Percentiles rank a stretch among this genome's conserved stretches.
Conservation (phyloP, 2,797 vertebrate species). For the Anabacerthia variegaticeps region DNA sequence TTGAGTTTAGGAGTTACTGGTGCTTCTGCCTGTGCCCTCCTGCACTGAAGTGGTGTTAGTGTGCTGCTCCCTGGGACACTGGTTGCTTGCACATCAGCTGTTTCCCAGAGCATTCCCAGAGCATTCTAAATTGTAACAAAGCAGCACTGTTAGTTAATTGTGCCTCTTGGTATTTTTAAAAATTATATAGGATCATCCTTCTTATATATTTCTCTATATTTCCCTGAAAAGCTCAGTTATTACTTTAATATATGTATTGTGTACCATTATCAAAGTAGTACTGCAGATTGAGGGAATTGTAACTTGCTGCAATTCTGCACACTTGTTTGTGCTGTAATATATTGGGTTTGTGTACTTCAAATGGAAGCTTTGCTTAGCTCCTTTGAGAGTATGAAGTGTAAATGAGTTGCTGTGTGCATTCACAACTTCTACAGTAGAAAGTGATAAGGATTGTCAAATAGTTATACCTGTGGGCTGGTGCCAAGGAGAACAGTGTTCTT, state of each 20-base stretch:
- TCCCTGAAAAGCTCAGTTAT: neutral
- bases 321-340: neutral
- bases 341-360: neutral
- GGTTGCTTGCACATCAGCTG: neutral
- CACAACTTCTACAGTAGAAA: constrained; percentile 1
- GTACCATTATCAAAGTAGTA: neutral
- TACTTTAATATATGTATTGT: neutral
- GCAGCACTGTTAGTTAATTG: neutral
- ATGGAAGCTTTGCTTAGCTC: neutral
- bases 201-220: neutral
- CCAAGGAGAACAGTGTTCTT: neutral
- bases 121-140: neutral
- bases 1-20: neutral
- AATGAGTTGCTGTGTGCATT: neutral
- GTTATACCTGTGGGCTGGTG: neutral
- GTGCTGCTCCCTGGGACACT: neutral
- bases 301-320: neutral
- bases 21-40: neutral
- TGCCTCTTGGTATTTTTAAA: neutral
- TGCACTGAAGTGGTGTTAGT: neutral
- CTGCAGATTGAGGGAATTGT: neutral
- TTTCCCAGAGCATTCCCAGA: neutral
- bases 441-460: neutral
- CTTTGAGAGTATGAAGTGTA: neutral
- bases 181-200: neutral